Percentiles rank a stretch among this genome's conserved stretches.
Conservation (phyloP, 2,888 invertebrate genomes). For the Sinhomidia bicolor region DNA sequence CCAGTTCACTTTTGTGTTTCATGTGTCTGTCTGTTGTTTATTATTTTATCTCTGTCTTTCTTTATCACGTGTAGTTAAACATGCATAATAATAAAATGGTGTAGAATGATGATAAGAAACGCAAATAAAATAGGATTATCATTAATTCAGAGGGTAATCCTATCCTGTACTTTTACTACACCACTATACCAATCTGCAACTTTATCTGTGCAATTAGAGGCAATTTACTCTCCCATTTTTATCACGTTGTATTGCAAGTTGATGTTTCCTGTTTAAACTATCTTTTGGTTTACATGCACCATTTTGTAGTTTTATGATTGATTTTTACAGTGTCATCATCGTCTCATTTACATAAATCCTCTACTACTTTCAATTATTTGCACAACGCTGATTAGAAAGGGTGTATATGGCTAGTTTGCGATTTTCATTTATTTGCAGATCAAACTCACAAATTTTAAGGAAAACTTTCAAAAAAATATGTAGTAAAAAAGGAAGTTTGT, state of each 20-base stretch:
- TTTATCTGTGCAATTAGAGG: background rate
- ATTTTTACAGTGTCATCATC: background rate
- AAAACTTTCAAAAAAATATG: background rate
- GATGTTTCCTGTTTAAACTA: background rate
- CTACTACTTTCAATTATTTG: background rate
- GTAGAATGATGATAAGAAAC: conserved; percentile 31
- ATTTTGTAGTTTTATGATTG: background rate
- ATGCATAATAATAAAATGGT: conserved; percentile 3
- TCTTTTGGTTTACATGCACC: background rate
- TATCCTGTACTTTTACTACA: background rate
- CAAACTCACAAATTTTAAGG: background rate
- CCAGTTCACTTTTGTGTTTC: conserved; percentile 18
- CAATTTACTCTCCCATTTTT: conserved; percentile 43
- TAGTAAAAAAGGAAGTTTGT: background rate
- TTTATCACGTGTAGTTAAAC: background rate
- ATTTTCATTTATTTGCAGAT: background rate
- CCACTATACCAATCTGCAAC: background rate
- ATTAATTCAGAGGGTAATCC: background rate
- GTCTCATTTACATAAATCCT: background rate
- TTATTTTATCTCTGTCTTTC: background rate
- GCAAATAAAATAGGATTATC: conserved; percentile 35
- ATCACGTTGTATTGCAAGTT: background rate
- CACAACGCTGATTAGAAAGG: conserved; percentile 23
- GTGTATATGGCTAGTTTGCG: background rate
- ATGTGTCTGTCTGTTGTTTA: background rate